Percentiles rank a stretch among this genome's conserved stretches.
Conservation (phyloP, 2,797 vertebrate genomes). For the Macropodus opercularis region DNA sequence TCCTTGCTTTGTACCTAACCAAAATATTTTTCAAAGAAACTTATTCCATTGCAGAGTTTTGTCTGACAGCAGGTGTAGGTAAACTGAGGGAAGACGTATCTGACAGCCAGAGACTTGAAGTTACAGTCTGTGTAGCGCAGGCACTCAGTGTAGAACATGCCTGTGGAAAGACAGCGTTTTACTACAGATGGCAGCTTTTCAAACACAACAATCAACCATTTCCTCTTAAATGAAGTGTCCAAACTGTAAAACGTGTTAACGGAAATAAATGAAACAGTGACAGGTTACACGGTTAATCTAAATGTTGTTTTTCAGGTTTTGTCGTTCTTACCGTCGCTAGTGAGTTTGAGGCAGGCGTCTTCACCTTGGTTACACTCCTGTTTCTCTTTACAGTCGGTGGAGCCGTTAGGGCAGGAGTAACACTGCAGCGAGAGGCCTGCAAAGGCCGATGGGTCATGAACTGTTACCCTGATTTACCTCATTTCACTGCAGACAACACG, state of each 20-base stretch:
- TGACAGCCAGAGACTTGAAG: constrained; percentile 30
- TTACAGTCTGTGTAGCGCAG: constrained; percentile 26
- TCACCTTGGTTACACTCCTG: constrained; percentile 21
- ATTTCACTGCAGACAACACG: too few relatives aligned
- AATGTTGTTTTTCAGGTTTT: neutral
- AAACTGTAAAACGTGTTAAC: too few relatives aligned
- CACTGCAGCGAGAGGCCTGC: constrained; percentile 52
- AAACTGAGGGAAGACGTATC: constrained; percentile 12
- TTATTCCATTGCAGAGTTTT: constrained; percentile 42
- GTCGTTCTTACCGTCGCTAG: constrained; percentile 23
- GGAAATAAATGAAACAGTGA: too few relatives aligned
- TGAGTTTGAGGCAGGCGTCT: constrained; percentile 58
- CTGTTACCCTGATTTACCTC: too few relatives aligned
- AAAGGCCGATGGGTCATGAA: too few relatives aligned
- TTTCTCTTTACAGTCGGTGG: constrained; percentile 8
- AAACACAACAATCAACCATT: too few relatives aligned
- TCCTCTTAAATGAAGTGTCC: too few relatives aligned
- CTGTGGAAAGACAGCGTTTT: constrained; percentile 15
- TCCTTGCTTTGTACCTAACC: neutral
- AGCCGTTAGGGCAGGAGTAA: constrained; percentile 45
- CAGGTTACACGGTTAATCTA: too few relatives aligned
- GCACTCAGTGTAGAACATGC: constrained; percentile 23
- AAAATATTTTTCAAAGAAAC: neutral
- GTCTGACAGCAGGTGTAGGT: constrained; percentile 46
- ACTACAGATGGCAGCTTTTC: neutral